Evolutionary conservation across 2,797 vertebrate genomes (phyloP).

Genomic region (Halcyon chelicuti): DNA sequence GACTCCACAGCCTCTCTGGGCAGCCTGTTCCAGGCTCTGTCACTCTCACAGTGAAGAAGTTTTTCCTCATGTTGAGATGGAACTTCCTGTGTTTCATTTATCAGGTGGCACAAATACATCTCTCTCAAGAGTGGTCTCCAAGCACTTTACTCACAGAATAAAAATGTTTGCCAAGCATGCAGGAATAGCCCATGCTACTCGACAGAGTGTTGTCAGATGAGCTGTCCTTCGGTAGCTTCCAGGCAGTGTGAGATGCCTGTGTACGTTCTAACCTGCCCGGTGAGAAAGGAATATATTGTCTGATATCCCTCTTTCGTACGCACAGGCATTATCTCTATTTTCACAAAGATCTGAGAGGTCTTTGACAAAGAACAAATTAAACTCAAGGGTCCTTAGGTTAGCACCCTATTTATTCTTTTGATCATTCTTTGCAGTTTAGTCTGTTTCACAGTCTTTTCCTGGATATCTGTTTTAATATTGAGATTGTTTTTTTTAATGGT

Average conservation of each 20-base stretch:
- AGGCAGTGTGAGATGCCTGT: not conserved
- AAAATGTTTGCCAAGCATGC: not conserved
- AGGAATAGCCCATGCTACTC: not conserved
- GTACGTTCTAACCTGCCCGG: not conserved
- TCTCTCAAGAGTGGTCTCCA: not conserved
- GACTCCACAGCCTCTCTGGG: too few relatives aligned
- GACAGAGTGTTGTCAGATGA: not conserved
- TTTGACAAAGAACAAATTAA: not conserved
- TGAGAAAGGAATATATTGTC: not conserved
- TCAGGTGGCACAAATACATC: not conserved
- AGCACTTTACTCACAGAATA: not conserved
- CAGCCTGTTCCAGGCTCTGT: too few relatives aligned
- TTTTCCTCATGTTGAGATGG: too few relatives aligned
- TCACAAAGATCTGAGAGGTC: not conserved
- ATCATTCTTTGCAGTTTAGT: not conserved
- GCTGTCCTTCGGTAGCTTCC: not conserved
- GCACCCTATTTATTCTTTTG: not conserved
- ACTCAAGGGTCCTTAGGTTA: not conserved
- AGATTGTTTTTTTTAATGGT: not conserved
- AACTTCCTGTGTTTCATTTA: too few relatives aligned
- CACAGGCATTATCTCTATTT: not conserved
- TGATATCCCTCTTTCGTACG: not conserved
- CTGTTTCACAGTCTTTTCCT: not conserved
- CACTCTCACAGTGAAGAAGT: too few relatives aligned
- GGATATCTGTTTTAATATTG: not conserved